Conservation (phyloP, 2,888 invertebrate species). For the Melitaea athalia region DNA sequence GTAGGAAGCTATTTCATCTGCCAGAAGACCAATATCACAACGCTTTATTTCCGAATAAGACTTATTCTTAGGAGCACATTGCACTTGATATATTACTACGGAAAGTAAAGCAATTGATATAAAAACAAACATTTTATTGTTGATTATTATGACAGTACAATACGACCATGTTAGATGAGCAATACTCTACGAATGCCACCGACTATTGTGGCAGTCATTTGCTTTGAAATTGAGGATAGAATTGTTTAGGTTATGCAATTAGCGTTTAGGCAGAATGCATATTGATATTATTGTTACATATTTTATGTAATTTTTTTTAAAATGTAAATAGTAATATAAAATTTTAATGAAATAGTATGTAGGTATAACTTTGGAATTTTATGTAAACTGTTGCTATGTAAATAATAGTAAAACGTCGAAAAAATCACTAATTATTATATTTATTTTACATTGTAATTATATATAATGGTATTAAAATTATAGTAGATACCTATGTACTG, state of each 20-base stretch:
- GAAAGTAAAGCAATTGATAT: conserved; percentile 33
- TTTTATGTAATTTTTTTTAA: background rate
- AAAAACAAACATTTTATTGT: conserved; percentile 31
- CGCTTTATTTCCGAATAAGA: conserved; percentile 46
- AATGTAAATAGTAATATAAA: too few species aligned
- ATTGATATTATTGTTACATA: background rate
- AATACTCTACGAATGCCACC: conserved; percentile 22
- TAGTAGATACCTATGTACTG: too few species aligned
- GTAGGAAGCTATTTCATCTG: conserved; percentile 84
- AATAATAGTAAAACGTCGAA: too few species aligned
- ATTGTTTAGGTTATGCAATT: background rate
- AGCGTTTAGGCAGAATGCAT: background rate
- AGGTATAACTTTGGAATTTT: too few species aligned
- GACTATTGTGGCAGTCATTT: background rate
- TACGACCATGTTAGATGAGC: conserved; percentile 30
- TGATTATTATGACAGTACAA: conserved; percentile 14
- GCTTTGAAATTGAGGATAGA: background rate
- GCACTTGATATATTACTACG: conserved; percentile 37
- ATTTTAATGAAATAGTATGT: too few species aligned
- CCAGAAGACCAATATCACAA: conserved; percentile 54
- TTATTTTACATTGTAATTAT: too few species aligned
- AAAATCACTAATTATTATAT: too few species aligned
- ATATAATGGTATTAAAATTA: too few species aligned
- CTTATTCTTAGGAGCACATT: conserved; percentile 43
- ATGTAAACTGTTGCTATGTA: too few species aligned